A percentile compares a stretch with the other conserved stretches of the same genome.
Evolutionary conservation across 2,113 vertebrate genomes (phyloP).

Genomic region (Scomber colias): DNA sequence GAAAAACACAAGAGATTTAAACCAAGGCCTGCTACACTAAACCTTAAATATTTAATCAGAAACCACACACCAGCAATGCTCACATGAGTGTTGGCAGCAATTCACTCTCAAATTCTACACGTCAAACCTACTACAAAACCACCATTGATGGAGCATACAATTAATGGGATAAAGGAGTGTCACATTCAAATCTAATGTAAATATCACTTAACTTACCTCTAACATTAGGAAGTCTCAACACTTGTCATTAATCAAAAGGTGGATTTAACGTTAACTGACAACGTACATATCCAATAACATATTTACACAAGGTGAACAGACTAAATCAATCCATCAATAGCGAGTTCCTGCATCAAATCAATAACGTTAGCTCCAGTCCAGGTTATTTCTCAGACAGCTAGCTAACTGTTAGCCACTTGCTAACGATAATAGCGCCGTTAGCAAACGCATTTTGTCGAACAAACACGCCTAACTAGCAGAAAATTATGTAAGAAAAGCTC

Average conservation of each 20-base stretch:
- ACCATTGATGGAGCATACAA: neutral
- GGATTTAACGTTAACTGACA: neutral
- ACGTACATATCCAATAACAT: rapidly evolving
- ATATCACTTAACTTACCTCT: neutral
- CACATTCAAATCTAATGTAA: slow-evolving; percentile 18
- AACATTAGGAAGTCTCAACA: neutral
- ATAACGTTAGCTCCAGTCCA: no score
- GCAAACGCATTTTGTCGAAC: slow-evolving; percentile 30
- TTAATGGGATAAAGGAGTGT: neutral
- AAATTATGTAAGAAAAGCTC: slow-evolving; percentile 50
- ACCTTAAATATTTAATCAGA: slow-evolving; percentile 46
- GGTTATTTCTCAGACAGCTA: neutral
- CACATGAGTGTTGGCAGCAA: slow-evolving; percentile 16
- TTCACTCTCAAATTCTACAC: slow-evolving; percentile 8
- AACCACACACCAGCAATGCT: slow-evolving; percentile 24
- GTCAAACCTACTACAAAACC: neutral
- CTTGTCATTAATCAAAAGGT: neutral
- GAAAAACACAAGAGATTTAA: neutral
- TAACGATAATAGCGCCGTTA: slow-evolving; percentile 36
- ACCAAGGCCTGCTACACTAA: neutral
- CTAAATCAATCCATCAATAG: neutral
- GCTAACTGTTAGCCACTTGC: slow-evolving; percentile 54
- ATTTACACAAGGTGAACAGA: neutral
- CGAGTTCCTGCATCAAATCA: neutral
- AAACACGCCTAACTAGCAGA: slow-evolving; percentile 30